phyloP scores from a whole-genome alignment of 2,797 vertebrate species.

The Sebastes trivittatus region DNA sequence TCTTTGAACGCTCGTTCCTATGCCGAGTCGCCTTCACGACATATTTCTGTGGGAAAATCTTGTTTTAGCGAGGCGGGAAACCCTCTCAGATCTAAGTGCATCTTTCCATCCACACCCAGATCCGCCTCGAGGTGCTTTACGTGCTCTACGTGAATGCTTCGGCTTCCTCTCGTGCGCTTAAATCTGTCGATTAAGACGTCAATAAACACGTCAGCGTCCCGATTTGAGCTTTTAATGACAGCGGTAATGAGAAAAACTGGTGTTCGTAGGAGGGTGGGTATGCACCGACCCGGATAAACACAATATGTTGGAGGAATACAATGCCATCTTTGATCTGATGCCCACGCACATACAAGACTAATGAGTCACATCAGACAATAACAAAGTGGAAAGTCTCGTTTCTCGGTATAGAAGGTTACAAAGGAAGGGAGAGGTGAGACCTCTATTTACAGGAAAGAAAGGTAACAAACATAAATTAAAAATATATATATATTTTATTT shows the following conservation, averaged over 20 bases:
- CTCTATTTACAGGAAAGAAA: background rate
- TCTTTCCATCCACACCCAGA: slow-evolving; percentile 60
- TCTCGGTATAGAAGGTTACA: background rate
- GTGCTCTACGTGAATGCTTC: background rate
- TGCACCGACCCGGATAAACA: slow-evolving; percentile 37
- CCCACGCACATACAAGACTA: slow-evolving; percentile 32
- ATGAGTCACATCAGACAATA: slow-evolving; percentile 64
- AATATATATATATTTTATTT: no score
- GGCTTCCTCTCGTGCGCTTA: background rate
- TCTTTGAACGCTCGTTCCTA: background rate
- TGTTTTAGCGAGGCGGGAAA: no score
- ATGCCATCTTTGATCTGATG: slow-evolving; percentile 80
- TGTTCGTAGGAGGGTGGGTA: slow-evolving; percentile 43
- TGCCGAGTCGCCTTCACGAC: background rate
- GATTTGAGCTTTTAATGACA: slow-evolving; percentile 17
- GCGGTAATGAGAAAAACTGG: slow-evolving; percentile 75
- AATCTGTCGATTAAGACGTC: slow-evolving; percentile 35
- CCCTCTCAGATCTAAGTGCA: slow-evolving; percentile 11
- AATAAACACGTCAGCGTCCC: slow-evolving; percentile 43
- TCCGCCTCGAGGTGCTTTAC: slow-evolving; percentile 12
- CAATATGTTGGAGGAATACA: slow-evolving; percentile 60
- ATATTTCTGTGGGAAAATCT: slow-evolving; percentile 49
- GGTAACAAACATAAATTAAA: no score
- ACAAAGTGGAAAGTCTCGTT: slow-evolving; percentile 46
- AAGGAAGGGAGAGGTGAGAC: background rate